These are phyloP conservation scores for Oligia latruncula DNA, from an alignment of 2,888 invertebrate species.

Conservation along the genomic window DNA sequence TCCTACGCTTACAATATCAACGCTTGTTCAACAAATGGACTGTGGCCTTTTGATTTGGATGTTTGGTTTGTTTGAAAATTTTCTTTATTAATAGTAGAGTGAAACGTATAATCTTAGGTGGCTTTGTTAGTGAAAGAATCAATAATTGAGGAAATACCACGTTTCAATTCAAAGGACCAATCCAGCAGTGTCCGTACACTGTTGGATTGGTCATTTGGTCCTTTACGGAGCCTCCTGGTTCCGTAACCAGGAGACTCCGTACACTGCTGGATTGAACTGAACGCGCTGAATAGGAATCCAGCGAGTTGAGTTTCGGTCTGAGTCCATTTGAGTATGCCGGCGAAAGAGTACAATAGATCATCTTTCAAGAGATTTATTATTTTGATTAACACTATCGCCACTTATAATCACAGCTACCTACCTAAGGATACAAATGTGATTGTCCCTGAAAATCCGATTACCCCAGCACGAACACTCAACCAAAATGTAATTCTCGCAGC, in stretches of 20 bases:
- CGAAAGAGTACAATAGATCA: too few species aligned
- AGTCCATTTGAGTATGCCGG: too few species aligned
- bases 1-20: conserved; percentile 51
- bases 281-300: too few species aligned
- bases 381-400: background rate
- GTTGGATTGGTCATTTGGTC: too few species aligned
- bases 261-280: too few species aligned
- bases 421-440: background rate
- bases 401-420: background rate
- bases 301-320: too few species aligned
- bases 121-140: background rate
- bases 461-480: conserved; percentile 5
- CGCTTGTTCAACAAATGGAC: conserved; percentile 29
- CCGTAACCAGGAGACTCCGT: too few species aligned
- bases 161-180: background rate
- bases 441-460: conserved; percentile 9
- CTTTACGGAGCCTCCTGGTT: too few species aligned
- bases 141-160: background rate
- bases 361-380: background rate
- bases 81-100: background rate
- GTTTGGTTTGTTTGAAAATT: conserved; percentile 14
- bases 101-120: background rate
- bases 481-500: conserved; percentile 46
- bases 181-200: too few species aligned
- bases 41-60: conserved; percentile 34